These are phyloP conservation scores for Acinonyx jubatus DNA, from an alignment of 2,113 vertebrate genomes.

Conservation along the genomic window DNA sequence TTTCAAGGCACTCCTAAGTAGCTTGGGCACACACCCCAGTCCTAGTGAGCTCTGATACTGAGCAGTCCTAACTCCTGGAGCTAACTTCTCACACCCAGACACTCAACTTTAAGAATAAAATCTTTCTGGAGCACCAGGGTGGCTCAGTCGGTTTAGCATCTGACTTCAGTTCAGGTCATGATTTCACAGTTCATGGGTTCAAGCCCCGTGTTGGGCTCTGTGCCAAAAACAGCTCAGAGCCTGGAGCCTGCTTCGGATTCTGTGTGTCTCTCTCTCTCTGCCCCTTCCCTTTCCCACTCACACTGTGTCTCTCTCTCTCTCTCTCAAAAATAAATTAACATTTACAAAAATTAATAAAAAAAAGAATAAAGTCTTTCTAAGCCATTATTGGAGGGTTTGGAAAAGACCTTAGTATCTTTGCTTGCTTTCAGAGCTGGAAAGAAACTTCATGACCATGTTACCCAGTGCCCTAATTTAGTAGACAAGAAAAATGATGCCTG, in stretches of 20 bases:
- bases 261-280: too few species aligned
- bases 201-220: too few species aligned
- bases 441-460: neutral
- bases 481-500: neutral
- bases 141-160: too few species aligned
- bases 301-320: too few species aligned
- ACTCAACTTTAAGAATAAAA: neutral
- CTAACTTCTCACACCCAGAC: neutral
- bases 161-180: too few species aligned
- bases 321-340: too few species aligned
- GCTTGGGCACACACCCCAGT: neutral
- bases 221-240: too few species aligned
- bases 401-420: neutral
- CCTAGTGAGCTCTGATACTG: neutral
- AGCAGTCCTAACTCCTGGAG: neutral
- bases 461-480: neutral
- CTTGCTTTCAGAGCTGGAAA: neutral
- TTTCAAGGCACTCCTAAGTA: neutral
- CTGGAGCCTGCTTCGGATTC: too few species aligned
- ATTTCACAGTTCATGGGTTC: too few species aligned
- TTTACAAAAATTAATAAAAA: too few species aligned
- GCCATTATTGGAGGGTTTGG: neutral
- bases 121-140: too few species aligned
- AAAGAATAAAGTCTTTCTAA: neutral
- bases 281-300: too few species aligned